Evolutionary conservation across 2,113 vertebrate genomes (phyloP).

Genomic region (Trinectes maculatus): DNA sequence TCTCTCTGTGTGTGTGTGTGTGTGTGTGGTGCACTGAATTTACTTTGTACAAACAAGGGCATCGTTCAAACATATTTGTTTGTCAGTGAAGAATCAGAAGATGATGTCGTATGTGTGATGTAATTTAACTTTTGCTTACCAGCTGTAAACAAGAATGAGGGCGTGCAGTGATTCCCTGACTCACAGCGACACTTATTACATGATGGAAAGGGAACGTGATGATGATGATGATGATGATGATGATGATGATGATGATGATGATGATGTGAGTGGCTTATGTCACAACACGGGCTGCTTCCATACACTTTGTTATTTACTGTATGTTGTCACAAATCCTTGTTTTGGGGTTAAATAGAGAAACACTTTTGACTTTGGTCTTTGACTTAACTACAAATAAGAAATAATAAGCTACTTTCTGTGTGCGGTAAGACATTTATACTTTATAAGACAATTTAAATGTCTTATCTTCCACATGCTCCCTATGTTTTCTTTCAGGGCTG

Average conservation of each 20-base stretch:
- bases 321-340: no score
- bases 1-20: slow-evolving; percentile 7
- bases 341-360: background rate
- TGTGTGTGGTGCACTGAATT: slow-evolving; percentile 45
- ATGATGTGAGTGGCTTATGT: background rate
- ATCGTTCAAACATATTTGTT: slow-evolving; percentile 20
- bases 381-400: no score
- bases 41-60: slow-evolving; percentile 42
- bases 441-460: background rate
- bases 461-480: background rate
- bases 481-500: background rate
- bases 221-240: background rate
- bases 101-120: background rate
- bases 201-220: no score
- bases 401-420: no score
- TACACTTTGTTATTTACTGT: no score
- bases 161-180: no score
- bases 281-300: no score
- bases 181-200: background rate
- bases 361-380: background rate
- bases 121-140: background rate
- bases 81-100: background rate
- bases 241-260: background rate
- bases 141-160: no score
- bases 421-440: no score